Evolutionary conservation across 2,797 vertebrate species (phyloP), one percentile per base, ranked within the genome.

Genomic region (Cirrhinus mrigala): DNA sequence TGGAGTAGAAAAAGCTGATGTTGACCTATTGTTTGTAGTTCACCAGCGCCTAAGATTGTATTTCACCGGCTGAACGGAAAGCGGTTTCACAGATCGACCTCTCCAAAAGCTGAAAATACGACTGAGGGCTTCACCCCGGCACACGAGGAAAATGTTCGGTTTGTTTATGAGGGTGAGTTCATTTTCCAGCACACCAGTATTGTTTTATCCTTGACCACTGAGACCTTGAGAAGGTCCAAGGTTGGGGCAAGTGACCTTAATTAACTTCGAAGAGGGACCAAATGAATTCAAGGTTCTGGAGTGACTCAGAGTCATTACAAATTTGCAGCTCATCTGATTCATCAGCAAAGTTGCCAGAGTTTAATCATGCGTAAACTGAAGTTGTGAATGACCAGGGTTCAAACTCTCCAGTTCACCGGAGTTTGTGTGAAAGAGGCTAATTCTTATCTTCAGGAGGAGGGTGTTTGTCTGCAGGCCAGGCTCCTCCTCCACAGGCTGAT

Each of bases 121-220:
- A 92, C 95, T 0, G 98, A 99, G 89, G 94, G 94, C 70, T 98
- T 98, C 93, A 98, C 97, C 0, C 90, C 95, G 27, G 97, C 97
- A 11, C 98, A 99, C 0, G 97, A 99, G 89, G 98, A 99, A 90
- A 99, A 99, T 0, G 98, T 99, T 88, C 94, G 96, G 80, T 99
- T 99, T 84, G 92, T 99, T 50, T 97, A 96, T 5, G 96, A 97
- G 96, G 97, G 98, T 99, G 93, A 95, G 93, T 22, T n/a, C 5
- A 15, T 14, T 48, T 60, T 9, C 20, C 10, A 40, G 79, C 64
- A 78, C 6, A 18, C 60, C n/a, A 40, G 14, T 68, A 9, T 80
- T 16, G 9, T 68, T 5, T 6, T 64, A 8, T 40, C 62, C 64
- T 50, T 62, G 29, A 78, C 10, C 22, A 22, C 10, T 40, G 27